Evolutionary conservation across 2,113 vertebrate species (phyloP).

Genomic region (Fulica atra): DNA sequence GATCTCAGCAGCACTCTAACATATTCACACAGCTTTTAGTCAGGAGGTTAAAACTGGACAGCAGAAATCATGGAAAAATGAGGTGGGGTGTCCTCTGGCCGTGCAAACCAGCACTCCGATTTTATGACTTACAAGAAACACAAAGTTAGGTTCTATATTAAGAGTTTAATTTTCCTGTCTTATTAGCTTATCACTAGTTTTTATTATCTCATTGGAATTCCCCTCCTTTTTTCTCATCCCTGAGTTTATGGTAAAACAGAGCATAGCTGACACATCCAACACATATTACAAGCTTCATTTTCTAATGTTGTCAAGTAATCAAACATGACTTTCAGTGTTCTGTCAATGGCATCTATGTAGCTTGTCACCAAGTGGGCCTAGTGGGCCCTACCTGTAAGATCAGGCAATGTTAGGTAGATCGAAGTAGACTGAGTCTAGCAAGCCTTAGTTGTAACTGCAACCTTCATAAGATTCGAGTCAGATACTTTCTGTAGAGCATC

Average conservation of each 20-base stretch:
- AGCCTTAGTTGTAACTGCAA: background rate
- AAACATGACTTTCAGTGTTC: background rate
- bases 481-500: background rate
- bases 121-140: background rate
- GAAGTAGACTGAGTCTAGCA: background rate
- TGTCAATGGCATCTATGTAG: background rate
- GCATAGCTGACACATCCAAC: background rate
- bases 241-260: background rate
- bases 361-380: background rate
- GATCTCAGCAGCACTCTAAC: background rate
- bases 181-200: background rate
- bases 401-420: background rate
- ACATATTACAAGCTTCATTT: background rate
- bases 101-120: background rate
- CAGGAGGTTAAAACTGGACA: background rate
- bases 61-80: background rate
- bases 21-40: background rate
- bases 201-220: background rate
- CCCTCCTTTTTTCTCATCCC: background rate
- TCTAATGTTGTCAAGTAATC: background rate
- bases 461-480: background rate
- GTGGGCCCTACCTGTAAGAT: background rate
- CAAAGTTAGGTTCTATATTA: background rate
- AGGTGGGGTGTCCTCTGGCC: background rate
- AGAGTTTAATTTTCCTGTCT: background rate